These are phyloP conservation scores for Eumaeus atala DNA, from an alignment of 1,140 invertebrate genomes.

Conservation along the genomic window DNA sequence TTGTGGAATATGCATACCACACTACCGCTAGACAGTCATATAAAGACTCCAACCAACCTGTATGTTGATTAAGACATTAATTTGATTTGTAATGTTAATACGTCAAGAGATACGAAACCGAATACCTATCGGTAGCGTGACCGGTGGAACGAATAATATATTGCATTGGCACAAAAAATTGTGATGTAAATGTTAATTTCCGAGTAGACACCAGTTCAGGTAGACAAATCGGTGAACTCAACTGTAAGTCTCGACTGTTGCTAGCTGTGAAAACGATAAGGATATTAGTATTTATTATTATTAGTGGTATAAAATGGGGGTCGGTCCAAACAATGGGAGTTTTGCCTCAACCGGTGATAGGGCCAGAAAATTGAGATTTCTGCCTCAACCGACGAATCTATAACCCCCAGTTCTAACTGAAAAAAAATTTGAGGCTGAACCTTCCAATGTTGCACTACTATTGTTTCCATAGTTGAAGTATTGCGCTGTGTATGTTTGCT, in stretches of 20 bases:
- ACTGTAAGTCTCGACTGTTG: slow-evolving; percentile 1
- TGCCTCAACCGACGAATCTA: too few species aligned
- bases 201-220: background rate
- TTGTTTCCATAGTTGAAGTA: too few species aligned
- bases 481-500: too few species aligned
- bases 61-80: slow-evolving; percentile 5
- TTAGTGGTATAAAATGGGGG: too few species aligned
- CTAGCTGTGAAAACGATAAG: background rate
- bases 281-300: slow-evolving; percentile 2
- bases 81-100: background rate
- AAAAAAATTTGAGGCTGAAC: too few species aligned
- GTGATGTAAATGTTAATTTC: slow-evolving; percentile 6
- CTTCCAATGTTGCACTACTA: too few species aligned
- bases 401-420: too few species aligned
- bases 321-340: too few species aligned
- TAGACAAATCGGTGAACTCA: slow-evolving; percentile 7
- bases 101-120: slow-evolving; percentile 3
- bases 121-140: slow-evolving; percentile 6
- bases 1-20: too few species aligned
- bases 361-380: too few species aligned
- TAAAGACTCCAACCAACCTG: background rate
- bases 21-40: too few species aligned
- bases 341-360: too few species aligned
- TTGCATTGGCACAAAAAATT: slow-evolving; percentile 8
- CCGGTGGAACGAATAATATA: slow-evolving; percentile 5